Base-by-base conservation (phyloP, 2,113 vertebrate genomes). In the Clarias batrachus region DNA sequence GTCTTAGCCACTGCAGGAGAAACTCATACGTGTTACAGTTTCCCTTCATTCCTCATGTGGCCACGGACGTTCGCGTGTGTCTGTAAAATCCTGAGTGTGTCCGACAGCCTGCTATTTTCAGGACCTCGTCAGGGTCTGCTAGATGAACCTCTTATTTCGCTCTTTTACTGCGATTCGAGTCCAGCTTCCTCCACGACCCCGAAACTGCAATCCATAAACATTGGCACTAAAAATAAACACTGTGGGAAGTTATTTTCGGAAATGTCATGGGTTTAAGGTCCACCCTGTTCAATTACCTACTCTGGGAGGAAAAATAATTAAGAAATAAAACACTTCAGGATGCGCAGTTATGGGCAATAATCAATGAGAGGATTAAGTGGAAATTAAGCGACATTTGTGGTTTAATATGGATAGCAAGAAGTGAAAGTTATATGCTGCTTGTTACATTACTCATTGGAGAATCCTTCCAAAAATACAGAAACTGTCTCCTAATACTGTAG, bases 41-140 rank as follows among this genome's bases (percentile, higher is more conserved):
- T 82, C 62, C 60, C 81, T 77, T 87, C 86, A 87, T 87, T 87
- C 80, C 82, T 87, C 27, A 65, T 86, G 88, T n/a, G 73, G 54
- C 16, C 74, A 82, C 12, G 65, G 76, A 85, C 81, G 41, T 86
- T 89, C 83, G 6, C 86, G 21, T 80, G 56, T 78, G 60, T 25
- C 48, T 87, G 88, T 87, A 86, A 87, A 85, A 85, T 89, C 86
- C 88, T 17, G 78, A 82, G 87, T 66, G 84, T 87, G 83, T 87
- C 74, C 68, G 86, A 71, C 73, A 63, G 57, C 62, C 71, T 33
- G 78, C 86, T 89, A 83, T 89, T 87, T 89, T 80, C 76, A 81
- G 83, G 17, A n/a, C n/a, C 73, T 87, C 11, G 63, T 71, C 83
- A 74, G 30, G 33, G 79, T 82, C 87, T 85, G 87, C 73, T 82